A percentile compares a stretch with the other conserved stretches of the same genome.
Conservation (phyloP, 2,797 vertebrate genomes). For the Myotis planiceps region DNA sequence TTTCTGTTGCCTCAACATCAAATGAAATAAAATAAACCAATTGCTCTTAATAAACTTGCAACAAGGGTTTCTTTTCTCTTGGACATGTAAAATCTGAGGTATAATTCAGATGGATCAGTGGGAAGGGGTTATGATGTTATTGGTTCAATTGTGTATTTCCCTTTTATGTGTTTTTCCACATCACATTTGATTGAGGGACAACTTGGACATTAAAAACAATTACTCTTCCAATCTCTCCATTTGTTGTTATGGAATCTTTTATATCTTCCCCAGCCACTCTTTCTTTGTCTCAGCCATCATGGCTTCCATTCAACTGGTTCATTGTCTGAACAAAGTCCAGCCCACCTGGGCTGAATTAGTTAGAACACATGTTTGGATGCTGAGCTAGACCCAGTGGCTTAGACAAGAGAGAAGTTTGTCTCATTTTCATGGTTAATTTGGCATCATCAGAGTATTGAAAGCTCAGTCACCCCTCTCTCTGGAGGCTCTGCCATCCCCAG, state of each 20-base stretch:
- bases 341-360: neutral
- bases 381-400: neutral
- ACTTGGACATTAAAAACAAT: slow-evolving; percentile 17
- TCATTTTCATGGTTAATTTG: neutral
- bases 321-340: neutral
- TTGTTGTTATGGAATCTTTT: slow-evolving; percentile 7
- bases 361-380: neutral
- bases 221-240: neutral
- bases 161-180: neutral
- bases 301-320: neutral
- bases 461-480: neutral
- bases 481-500: neutral
- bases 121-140: neutral
- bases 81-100: neutral
- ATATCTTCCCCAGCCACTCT: neutral
- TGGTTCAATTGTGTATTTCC: neutral
- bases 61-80: neutral
- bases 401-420: neutral
- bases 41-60: neutral
- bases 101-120: neutral
- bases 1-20: neutral
- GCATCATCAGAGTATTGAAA: neutral
- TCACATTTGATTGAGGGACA: neutral
- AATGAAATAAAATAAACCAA: neutral
- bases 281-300: neutral